These are phyloP conservation scores for Acronicta aceris DNA, from an alignment of 2,888 invertebrate genomes.

Conservation along the genomic window DNA sequence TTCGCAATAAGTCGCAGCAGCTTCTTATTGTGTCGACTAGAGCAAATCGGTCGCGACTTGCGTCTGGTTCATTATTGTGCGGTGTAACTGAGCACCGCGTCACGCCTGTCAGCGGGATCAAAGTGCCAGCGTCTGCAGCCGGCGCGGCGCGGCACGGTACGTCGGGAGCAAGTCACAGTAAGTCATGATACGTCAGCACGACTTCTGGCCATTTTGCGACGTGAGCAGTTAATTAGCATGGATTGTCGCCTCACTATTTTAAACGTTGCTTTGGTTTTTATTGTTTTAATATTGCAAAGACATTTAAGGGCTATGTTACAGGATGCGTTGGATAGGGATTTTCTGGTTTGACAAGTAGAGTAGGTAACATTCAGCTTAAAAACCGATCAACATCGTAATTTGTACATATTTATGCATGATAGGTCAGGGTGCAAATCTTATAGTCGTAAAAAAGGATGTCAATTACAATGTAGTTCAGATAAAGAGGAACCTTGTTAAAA, in stretches of 20 bases:
- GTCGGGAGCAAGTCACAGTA: slow-evolving; percentile 17
- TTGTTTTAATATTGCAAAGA: no score
- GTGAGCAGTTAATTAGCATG: neutral
- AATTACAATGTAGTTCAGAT: neutral
- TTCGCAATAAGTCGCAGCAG: slow-evolving; percentile 8
- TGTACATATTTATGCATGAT: neutral
- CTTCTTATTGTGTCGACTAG: slow-evolving; percentile 23
- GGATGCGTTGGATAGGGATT: no score
- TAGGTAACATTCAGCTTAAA: neutral
- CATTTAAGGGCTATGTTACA: no score
- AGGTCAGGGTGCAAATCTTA: slow-evolving; percentile 1
- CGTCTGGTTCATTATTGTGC: slow-evolving; percentile 26
- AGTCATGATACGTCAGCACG: slow-evolving; percentile 20
- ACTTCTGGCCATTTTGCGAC: neutral
- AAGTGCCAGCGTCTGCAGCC: slow-evolving; percentile 22
- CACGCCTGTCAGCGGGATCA: slow-evolving; percentile 42
- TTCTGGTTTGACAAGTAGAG: no score
- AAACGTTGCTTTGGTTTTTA: neutral
- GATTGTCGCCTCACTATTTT: slow-evolving; percentile 1
- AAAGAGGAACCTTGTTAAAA: neutral
- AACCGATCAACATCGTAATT: neutral
- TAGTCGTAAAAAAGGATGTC: neutral
- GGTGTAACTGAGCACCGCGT: slow-evolving; percentile 36
- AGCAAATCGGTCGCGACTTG: slow-evolving; percentile 22
- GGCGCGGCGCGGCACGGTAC: neutral